Conservation (phyloP, 2,888 invertebrate genomes). For the Arctia plantaginis region DNA sequence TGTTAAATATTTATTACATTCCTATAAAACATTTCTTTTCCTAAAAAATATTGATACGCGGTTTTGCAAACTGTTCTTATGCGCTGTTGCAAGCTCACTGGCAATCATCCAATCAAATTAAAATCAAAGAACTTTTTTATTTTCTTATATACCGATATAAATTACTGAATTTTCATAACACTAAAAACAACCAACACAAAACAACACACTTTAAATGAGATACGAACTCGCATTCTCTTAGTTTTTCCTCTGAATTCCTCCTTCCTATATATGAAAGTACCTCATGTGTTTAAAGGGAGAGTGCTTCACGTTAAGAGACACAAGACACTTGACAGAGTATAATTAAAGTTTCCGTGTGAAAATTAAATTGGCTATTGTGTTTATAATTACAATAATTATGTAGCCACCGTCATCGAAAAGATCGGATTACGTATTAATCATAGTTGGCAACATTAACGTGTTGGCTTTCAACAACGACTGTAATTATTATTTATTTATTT, state of each 20-base stretch:
- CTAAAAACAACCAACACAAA: background rate
- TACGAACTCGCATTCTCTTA: background rate
- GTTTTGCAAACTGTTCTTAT: no score
- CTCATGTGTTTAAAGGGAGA: background rate
- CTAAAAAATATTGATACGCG: no score
- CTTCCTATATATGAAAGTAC: background rate
- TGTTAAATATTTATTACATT: no score
- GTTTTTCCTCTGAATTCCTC: background rate
- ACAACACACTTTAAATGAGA: background rate
- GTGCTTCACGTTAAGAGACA: background rate
- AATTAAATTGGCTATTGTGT: slow-evolving; percentile 11
- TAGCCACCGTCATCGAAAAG: slow-evolving; percentile 8
- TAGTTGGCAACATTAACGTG: background rate
- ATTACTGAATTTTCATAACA: background rate
- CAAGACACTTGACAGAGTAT: background rate
- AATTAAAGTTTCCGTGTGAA: slow-evolving; percentile 9
- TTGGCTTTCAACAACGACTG: slow-evolving; percentile 1
- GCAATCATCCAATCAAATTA: no score
- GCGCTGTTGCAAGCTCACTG: no score
- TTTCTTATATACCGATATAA: no score
- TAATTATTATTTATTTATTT: background rate
- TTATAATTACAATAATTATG: slow-evolving; percentile 10
- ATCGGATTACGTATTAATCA: slow-evolving; percentile 11
- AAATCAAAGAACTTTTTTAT: no score
- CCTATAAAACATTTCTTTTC: background rate